Base-by-base conservation (phyloP, 2,113 vertebrate species). In the Eudyptes chrysolophus region DNA sequence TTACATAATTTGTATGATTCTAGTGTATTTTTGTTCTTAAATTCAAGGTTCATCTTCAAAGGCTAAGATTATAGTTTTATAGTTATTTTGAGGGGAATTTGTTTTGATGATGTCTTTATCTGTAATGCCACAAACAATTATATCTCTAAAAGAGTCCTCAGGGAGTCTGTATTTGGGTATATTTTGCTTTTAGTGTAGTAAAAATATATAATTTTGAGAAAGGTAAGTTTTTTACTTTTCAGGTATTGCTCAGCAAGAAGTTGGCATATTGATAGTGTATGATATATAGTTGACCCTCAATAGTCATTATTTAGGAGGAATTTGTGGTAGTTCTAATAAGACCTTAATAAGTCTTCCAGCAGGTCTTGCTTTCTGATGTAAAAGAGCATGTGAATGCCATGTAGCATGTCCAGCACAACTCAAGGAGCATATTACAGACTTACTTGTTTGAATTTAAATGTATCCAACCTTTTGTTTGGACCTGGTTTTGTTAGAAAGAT, bases 251-350 rank as follows among this genome's bases (percentile, higher is more conserved):
- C 26, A 57, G 34, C 27, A 44, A 65, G 40, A 44, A 66, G 9
- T 15, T 70, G 25, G 11, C 2, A 1, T 65, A 15, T 48, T 62
- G 52, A 9, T 49, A 26, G 8, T 22, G 1, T 61, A 36, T 55
- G 22, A 40, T 58, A 30, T 6, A 12, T 78, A 26, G 62, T 77
- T 2, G 0, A 54, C 5, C 1, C 5, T 46, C 40, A 77, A 2
- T 2, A 42, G 19, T 38, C 30, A n/a, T 78, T 24, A 72, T 38
- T 69, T 83, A 54, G 38, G 51, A 89, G 60, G 18, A 86, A 65
- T 65, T 58, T 49, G 2, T 84, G 17, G 13, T 69, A 32, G 9
- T 72, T 90, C 36, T 69, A 57, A 9, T 38, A 88, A 42, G 48
- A 32, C 18, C 6, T 48, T 52, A 69, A 0, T 14, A 75, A 51